These are phyloP conservation scores for Channallabes apus DNA, from an alignment of 2,797 vertebrate species.

Conservation along the genomic window DNA sequence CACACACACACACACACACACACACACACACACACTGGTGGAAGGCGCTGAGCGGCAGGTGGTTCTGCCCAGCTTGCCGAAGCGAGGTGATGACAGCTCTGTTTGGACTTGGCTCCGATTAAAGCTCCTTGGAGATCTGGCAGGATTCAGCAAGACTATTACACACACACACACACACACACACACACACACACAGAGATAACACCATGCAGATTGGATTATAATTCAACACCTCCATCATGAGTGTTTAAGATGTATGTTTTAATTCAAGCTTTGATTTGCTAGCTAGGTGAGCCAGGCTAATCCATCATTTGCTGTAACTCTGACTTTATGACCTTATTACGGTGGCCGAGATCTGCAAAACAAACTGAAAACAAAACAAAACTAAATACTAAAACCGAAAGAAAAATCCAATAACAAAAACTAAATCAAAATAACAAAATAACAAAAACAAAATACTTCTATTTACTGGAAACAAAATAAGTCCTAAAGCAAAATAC, in stretches of 20 bases:
- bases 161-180: background rate
- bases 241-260: background rate
- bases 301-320: too few species aligned
- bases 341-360: too few species aligned
- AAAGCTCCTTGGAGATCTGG: conserved; percentile 30
- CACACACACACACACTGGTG: background rate
- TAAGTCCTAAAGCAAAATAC: too few species aligned
- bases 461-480: too few species aligned
- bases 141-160: conserved; percentile 6
- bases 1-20: background rate
- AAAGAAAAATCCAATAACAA: too few species aligned
- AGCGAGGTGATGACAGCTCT: conserved; percentile 35
- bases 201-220: conserved; percentile 2
- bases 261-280: background rate
- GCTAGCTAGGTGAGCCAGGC: too few species aligned
- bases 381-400: too few species aligned
- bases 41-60: conserved; percentile 31
- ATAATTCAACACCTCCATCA: background rate
- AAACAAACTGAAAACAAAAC: too few species aligned
- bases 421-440: too few species aligned
- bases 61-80: conserved; percentile 22
- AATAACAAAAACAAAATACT: too few species aligned
- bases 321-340: too few species aligned
- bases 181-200: background rate
- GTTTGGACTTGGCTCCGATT: conserved; percentile 34